These are phyloP conservation scores for Rhizoglyphus robini DNA, from an alignment of 1,140 invertebrate genomes.

Conservation along the genomic window DNA sequence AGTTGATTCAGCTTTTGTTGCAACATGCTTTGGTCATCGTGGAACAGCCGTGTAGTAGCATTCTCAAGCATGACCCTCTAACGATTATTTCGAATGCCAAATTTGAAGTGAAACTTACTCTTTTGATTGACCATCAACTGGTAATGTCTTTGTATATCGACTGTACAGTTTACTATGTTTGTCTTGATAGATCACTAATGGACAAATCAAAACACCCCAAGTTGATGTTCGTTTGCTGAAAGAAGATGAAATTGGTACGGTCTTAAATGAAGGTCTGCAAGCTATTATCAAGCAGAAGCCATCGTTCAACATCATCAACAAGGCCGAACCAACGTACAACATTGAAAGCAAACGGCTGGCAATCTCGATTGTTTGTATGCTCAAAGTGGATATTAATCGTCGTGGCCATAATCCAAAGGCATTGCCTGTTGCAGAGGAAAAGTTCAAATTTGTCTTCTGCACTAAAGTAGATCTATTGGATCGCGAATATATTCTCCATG, in stretches of 20 bases:
- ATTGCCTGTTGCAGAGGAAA: not conserved
- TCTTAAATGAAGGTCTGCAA: not conserved
- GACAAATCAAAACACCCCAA: not conserved
- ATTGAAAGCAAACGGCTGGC: not conserved
- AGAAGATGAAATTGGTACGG: not conserved
- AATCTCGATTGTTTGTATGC: not conserved
- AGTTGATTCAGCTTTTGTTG: not conserved
- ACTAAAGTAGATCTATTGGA: not conserved
- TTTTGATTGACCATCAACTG: constrained; percentile 5
- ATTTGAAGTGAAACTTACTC: constrained; percentile 3
- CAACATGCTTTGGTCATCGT: constrained; percentile 3
- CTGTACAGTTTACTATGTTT: too few species aligned
- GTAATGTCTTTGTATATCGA: too few species aligned
- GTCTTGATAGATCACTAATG: not conserved
- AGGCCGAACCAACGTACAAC: not conserved
- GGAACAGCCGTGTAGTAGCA: constrained; percentile 3
- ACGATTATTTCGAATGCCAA: constrained; percentile 13
- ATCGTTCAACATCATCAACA: constrained; percentile 16
- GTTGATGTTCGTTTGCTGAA: not conserved
- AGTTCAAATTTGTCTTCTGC: constrained; percentile 8
- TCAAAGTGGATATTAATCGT: constrained; percentile 15
- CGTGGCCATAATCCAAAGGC: constrained; percentile 14
- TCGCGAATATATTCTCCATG: not conserved
- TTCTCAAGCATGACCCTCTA: constrained; percentile 7
- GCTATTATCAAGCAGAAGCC: not conserved